A percentile compares a stretch with the other conserved stretches of the same genome.
These are phyloP conservation scores for Ectropis crepuscularia DNA, from an alignment of 2,888 invertebrate genomes.

Conservation along the genomic window DNA sequence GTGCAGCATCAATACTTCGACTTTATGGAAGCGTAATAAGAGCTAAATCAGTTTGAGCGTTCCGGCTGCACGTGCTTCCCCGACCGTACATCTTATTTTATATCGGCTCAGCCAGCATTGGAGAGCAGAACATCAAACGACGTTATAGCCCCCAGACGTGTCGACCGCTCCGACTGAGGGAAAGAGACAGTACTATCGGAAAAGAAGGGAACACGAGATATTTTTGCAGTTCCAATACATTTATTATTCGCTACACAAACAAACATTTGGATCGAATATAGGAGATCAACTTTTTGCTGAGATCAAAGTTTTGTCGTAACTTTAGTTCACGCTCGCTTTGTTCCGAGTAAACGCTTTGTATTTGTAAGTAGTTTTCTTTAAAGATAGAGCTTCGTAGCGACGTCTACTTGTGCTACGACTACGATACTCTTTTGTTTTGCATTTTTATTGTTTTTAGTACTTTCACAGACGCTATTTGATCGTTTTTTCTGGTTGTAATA, in stretches of 20 bases:
- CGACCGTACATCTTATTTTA: slow-evolving; percentile 79
- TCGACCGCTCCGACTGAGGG: slow-evolving; percentile 64
- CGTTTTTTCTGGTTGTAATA: not conserved
- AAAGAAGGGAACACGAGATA: slow-evolving; percentile 59
- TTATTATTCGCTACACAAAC: slow-evolving; percentile 77
- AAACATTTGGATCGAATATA: slow-evolving; percentile 70
- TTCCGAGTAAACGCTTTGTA: slow-evolving; percentile 12
- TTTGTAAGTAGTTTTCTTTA: slow-evolving; percentile 10
- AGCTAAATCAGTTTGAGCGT: slow-evolving; percentile 15
- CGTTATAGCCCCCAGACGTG: slow-evolving; percentile 83
- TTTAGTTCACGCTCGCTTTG: slow-evolving; percentile 39
- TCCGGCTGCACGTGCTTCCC: slow-evolving; percentile 32
- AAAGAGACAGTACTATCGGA: slow-evolving; percentile 65
- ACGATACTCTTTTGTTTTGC: slow-evolving; percentile 21
- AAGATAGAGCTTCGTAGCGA: slow-evolving; percentile 22
- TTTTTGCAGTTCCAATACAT: slow-evolving; percentile 75
- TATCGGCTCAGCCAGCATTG: slow-evolving; percentile 81
- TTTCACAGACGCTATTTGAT: not conserved
- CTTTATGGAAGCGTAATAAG: slow-evolving; percentile 18
- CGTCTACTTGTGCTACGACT: slow-evolving; percentile 26
- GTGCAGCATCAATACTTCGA: slow-evolving; percentile 25
- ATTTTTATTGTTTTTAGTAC: not conserved
- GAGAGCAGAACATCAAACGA: slow-evolving; percentile 85
- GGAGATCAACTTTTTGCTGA: slow-evolving; percentile 50
- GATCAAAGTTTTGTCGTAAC: slow-evolving; percentile 52